A percentile compares a stretch with the other conserved stretches of the same genome.
Conservation (phyloP, 2,888 invertebrate species). For the Alloscopus bannaensis region DNA sequence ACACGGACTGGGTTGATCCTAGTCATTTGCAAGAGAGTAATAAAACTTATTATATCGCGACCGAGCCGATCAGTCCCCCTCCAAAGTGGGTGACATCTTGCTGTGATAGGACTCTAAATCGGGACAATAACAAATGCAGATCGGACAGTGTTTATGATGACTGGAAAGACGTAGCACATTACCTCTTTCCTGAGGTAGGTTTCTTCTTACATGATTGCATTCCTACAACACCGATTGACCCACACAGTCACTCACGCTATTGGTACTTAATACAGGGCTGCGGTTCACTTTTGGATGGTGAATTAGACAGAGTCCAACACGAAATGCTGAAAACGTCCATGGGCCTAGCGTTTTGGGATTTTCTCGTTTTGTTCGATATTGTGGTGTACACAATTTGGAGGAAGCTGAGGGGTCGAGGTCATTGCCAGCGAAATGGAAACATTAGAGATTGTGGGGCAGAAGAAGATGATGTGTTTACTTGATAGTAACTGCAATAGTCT, state of each 20-base stretch:
- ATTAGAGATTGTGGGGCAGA: constrained; percentile 45
- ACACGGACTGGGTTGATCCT: constrained; percentile 63
- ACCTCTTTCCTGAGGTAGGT: constrained; percentile 53
- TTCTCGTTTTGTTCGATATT: constrained; percentile 52
- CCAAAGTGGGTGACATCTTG: constrained; percentile 64
- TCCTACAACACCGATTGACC: no score
- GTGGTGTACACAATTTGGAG: constrained; percentile 58
- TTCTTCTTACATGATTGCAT: background rate
- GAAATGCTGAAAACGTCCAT: constrained; percentile 63
- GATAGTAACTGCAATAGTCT: constrained; percentile 43
- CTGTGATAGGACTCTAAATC: constrained; percentile 64
- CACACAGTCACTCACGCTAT: background rate
- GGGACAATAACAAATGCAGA: constrained; percentile 65
- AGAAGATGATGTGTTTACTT: constrained; percentile 65
- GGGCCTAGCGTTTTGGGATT: constrained; percentile 59
- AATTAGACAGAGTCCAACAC: constrained; percentile 52
- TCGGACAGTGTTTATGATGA: constrained; percentile 65
- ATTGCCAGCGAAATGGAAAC: constrained; percentile 50
- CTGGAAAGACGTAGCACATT: constrained; percentile 60
- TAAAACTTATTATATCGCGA: constrained; percentile 58
- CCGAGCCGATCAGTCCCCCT: constrained; percentile 65
- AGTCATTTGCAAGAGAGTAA: constrained; percentile 54
- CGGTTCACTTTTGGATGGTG: constrained; percentile 59
- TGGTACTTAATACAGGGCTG: constrained; percentile 41
- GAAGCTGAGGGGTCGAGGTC: constrained; percentile 38